phyloP scores from a whole-genome alignment of 2,113 vertebrate species.

The Eclectus roratus region DNA sequence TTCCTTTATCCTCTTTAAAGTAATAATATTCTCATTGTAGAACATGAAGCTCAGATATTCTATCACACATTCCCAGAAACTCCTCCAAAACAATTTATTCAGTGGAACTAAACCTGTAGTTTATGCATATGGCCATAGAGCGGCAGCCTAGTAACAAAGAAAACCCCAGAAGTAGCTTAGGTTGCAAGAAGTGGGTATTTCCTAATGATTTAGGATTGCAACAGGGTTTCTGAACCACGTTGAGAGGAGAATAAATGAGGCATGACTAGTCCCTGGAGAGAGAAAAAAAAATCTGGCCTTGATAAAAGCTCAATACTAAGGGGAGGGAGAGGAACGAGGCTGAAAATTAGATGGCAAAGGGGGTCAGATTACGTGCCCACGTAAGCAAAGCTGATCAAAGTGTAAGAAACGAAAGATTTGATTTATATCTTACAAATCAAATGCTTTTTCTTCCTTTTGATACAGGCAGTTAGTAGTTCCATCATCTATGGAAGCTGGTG shows the following conservation, averaged over 20 bases:
- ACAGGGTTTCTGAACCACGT: background rate
- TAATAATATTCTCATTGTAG: background rate
- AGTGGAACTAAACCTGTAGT: background rate
- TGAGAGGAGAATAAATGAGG: conserved; percentile 9
- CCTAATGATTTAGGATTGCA: conserved; percentile 1
- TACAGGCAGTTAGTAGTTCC: background rate
- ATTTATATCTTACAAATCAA: conserved; percentile 12
- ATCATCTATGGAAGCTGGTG: conserved; percentile 15
- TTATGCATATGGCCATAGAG: background rate
- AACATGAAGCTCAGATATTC: background rate
- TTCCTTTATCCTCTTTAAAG: background rate
- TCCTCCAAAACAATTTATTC: background rate
- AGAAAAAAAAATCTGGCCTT: background rate
- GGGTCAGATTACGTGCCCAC: background rate
- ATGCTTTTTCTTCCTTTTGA: conserved; percentile 30
- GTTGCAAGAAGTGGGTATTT: background rate
- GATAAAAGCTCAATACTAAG: conserved; percentile 1
- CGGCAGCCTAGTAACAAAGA: conserved; percentile 46
- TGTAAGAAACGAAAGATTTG: background rate
- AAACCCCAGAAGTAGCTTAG: background rate
- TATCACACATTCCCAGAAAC: background rate
- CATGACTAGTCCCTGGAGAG: background rate
- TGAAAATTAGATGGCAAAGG: conserved; percentile 1
- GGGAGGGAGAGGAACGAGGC: background rate
- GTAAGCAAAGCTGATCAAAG: conserved; percentile 38